Percentiles rank a stretch among this genome's conserved stretches.
These are phyloP conservation scores for Serilophus lunatus DNA, from an alignment of 2,113 vertebrate species.

Conservation along the genomic window DNA sequence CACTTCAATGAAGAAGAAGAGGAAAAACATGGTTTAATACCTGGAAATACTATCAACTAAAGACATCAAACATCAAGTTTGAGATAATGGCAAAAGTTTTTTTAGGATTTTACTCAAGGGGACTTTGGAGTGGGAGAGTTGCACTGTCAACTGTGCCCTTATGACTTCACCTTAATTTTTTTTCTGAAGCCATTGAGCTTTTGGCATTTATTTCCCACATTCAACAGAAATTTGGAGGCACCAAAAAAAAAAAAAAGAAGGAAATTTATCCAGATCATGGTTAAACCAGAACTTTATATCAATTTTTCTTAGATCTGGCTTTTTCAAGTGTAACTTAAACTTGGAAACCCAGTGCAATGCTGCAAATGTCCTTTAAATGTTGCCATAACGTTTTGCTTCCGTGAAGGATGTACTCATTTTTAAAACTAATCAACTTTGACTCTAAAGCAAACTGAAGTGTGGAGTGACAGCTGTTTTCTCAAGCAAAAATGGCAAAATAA, in stretches of 20 bases:
- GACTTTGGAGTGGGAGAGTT: neutral
- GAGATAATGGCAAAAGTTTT: accelerated
- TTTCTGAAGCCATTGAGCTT: neutral
- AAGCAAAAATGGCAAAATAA: neutral
- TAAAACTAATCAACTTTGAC: neutral
- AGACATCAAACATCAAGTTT: neutral
- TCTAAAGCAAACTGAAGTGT: neutral
- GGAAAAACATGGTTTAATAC: neutral
- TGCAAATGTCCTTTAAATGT: neutral
- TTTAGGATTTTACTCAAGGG: neutral
- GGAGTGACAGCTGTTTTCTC: neutral
- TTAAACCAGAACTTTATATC: neutral
- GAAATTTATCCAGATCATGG: neutral
- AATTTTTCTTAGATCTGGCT: neutral
- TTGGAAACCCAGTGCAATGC: neutral
- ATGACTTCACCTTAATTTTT: neutral
- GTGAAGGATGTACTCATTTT: neutral
- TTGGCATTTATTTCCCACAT: neutral
- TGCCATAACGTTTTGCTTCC: neutral
- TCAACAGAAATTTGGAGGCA: neutral
- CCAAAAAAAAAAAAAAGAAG: neutral
- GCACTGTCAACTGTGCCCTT: accelerated
- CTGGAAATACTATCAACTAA: neutral
- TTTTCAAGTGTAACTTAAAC: neutral
- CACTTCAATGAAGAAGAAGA: neutral